Evolutionary conservation across 2,797 vertebrate species (phyloP), one percentile per base, ranked within the genome.

Genomic region (Corythornis leucogaster): DNA sequence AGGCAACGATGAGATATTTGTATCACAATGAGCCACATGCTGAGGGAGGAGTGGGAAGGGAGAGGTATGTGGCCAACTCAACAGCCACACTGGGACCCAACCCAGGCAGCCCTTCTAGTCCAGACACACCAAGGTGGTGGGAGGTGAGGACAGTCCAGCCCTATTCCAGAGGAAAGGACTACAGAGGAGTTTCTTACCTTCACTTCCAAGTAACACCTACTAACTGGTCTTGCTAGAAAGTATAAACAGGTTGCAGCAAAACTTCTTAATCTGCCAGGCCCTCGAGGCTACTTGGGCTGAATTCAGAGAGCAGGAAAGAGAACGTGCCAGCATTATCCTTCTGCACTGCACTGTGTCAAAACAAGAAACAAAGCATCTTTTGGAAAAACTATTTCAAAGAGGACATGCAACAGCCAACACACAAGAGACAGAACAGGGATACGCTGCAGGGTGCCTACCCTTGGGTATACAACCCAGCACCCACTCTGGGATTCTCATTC

Each of bases 11-110:
- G 80, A 93, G 87, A 84, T 92, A 93, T 82, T 93, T 95, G 80
- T 93, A 96, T 90, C 91, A 91, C 70, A 94, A 55, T 30, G 67
- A 95, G 75, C 90, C 93, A 93, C 92, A 89, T 16, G 68, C 78
- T 80, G 76, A 77, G 84, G 88, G 75, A 89, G 61, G 71, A 92
- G 74, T 42, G 38, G 75, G 70, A 88, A 88, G 50, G 42, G 35
- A 94, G 26, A 94, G 54, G 57, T 89, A 92, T 86, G 74, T 45
- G 28, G 74, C 74, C 67, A 70, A 76, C 45, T 74, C 46, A 46
- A 55, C 61, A 77, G 64, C 9, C 59, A 74, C 85, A 16, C 1
- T 54, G 48, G 87, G 84, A 90, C 86, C n/a, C 68, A 91, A 51
- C 45, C 68, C 91, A 55, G 43, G 50, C 63, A 67, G 77, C 38